Conservation (phyloP, 2,888 invertebrate genomes). For the Aphidoletes aphidimyza region DNA sequence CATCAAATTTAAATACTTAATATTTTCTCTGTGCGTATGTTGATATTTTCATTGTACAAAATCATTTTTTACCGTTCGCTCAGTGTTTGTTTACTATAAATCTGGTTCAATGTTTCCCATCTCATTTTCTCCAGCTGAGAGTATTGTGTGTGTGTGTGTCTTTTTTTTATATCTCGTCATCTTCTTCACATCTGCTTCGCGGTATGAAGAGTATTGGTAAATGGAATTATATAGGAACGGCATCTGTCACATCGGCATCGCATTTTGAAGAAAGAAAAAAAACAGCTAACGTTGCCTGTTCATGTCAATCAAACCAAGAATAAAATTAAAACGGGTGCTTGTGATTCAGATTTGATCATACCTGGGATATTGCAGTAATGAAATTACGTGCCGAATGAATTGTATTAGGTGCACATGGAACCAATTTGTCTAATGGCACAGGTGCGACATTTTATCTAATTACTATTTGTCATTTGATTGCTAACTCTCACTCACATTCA, state of each 20-base stretch:
- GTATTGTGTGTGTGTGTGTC: neutral
- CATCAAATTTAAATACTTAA: neutral
- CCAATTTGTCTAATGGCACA: constrained; percentile 67
- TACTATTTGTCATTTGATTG: constrained; percentile 49
- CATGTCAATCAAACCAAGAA: constrained; percentile 69
- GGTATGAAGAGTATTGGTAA: constrained; percentile 4
- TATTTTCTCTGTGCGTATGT: neutral
- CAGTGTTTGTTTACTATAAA: neutral
- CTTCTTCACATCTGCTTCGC: neutral
- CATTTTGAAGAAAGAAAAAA: constrained; percentile 63
- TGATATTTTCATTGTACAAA: neutral
- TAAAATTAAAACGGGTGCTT: constrained; percentile 66
- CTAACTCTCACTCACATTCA: constrained; percentile 23
- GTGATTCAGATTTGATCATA: constrained; percentile 68
- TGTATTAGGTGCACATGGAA: constrained; percentile 69
- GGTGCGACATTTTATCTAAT: constrained; percentile 53
- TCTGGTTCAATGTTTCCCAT: neutral
- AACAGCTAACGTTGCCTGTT: constrained; percentile 64
- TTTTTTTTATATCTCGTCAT: neutral
- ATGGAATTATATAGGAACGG: constrained; percentile 69
- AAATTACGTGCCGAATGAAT: constrained; percentile 71
- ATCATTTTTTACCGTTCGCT: neutral
- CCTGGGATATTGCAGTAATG: constrained; percentile 72
- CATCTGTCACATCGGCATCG: constrained; percentile 69
- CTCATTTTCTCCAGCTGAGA: neutral